These are phyloP conservation scores for Pissodes strobi DNA, from an alignment of 1,140 invertebrate species.

Conservation along the genomic window DNA sequence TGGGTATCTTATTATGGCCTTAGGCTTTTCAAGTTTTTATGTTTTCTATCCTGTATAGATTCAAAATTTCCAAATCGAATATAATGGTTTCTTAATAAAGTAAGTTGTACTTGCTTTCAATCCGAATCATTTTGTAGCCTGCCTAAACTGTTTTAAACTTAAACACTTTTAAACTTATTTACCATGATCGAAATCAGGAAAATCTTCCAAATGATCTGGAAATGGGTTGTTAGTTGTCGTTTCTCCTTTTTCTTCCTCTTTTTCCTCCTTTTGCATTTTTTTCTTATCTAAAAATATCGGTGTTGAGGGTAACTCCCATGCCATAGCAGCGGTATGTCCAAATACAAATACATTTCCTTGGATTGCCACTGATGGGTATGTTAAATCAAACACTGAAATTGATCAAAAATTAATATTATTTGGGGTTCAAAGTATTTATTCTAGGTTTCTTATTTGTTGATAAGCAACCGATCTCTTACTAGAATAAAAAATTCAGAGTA, in stretches of 20 bases:
- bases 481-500: no score
- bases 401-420: not conserved
- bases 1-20: no score
- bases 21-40: no score
- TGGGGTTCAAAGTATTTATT: not conserved
- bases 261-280: not conserved
- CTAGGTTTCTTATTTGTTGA: not conserved
- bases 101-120: no score
- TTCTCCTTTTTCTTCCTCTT: slow-evolving; percentile 2
- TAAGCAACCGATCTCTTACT: not conserved
- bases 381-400: slow-evolving; percentile 67
- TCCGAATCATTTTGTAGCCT: no score
- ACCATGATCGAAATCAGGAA: not conserved
- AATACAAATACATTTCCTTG: slow-evolving; percentile 63
- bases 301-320: slow-evolving; percentile 72
- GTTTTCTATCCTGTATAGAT: no score
- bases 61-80: no score
- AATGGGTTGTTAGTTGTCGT: slow-evolving; percentile 7
- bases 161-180: no score
- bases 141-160: no score
- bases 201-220: not conserved
- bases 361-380: slow-evolving; percentile 62
- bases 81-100: no score
- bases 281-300: slow-evolving; percentile 51
- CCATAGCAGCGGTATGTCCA: slow-evolving; percentile 73